phyloP scores from a whole-genome alignment of 2,113 vertebrate genomes.

The Paramisgurnus dabryanus region DNA sequence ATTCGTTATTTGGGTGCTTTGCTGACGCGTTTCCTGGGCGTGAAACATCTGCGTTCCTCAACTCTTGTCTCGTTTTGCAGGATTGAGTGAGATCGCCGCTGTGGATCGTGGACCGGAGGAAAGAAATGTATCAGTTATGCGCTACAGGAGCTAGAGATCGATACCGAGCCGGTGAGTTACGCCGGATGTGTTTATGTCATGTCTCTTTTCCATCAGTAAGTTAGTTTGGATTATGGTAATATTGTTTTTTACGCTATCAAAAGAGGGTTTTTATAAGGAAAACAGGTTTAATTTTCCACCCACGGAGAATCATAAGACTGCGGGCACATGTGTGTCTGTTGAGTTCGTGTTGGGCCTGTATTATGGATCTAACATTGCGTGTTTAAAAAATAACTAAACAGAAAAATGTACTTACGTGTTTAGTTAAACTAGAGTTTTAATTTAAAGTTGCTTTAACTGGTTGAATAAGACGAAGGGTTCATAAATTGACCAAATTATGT shows the following conservation, averaged over 20 bases:
- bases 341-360: neutral
- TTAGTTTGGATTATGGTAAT: neutral
- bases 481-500: no score
- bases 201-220: neutral
- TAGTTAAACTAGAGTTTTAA: no score
- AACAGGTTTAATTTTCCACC: slow-evolving; percentile 23
- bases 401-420: no score
- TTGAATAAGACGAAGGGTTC: no score
- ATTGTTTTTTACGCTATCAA: neutral
- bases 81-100: slow-evolving; percentile 13
- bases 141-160: slow-evolving; percentile 59
- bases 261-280: neutral
- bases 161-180: slow-evolving; percentile 60
- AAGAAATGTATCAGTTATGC: slow-evolving; percentile 69
- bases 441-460: no score
- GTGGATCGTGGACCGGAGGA: slow-evolving; percentile 38
- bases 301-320: neutral
- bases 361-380: neutral
- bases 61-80: slow-evolving; percentile 16
- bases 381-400: neutral
- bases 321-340: neutral
- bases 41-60: slow-evolving; percentile 35
- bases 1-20: neutral
- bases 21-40: slow-evolving; percentile 52
- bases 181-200: neutral